Evolutionary conservation across 2,888 invertebrate genomes (phyloP).

Genomic region (Drosophila pegasa): DNA sequence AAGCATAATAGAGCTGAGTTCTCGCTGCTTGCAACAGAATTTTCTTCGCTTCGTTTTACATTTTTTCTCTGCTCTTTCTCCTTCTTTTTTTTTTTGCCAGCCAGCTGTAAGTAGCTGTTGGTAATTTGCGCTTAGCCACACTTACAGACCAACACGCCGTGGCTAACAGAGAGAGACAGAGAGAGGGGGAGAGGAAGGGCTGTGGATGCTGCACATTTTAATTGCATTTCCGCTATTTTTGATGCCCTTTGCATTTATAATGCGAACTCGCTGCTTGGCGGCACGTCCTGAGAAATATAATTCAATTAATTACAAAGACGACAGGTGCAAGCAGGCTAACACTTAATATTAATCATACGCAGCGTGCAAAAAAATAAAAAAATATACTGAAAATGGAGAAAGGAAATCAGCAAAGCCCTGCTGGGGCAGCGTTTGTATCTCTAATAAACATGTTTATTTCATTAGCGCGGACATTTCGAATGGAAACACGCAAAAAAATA

Average conservation of each 20-base stretch:
- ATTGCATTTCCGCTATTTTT: constrained; percentile 78
- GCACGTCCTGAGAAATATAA: constrained; percentile 74
- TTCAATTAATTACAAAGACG: constrained; percentile 76
- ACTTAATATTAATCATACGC: constrained; percentile 76
- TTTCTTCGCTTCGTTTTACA: constrained; percentile 11
- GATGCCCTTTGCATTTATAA: constrained; percentile 77
- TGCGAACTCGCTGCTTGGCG: constrained; percentile 33
- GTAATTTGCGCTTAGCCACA: constrained; percentile 78
- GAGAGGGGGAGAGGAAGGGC: not conserved
- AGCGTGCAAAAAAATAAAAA: constrained; percentile 35
- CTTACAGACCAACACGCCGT: constrained; percentile 63
- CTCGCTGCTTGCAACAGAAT: constrained; percentile 28
- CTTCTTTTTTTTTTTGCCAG: constrained; percentile 7
- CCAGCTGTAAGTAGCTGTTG: constrained; percentile 70
- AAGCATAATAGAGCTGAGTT: constrained; percentile 70
- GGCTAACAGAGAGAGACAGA: not conserved
- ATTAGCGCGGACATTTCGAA: constrained; percentile 69
- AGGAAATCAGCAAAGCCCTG: constrained; percentile 32
- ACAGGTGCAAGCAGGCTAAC: constrained; percentile 66
- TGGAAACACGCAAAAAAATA: constrained; percentile 14
- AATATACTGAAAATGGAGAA: not conserved
- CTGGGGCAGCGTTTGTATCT: constrained; percentile 63
- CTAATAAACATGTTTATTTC: constrained; percentile 80
- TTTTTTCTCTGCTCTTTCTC: not conserved
- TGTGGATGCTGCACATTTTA: constrained; percentile 62